These are phyloP conservation scores for Cirrhinus mrigala DNA, from an alignment of 2,797 vertebrate species.

Conservation along the genomic window DNA sequence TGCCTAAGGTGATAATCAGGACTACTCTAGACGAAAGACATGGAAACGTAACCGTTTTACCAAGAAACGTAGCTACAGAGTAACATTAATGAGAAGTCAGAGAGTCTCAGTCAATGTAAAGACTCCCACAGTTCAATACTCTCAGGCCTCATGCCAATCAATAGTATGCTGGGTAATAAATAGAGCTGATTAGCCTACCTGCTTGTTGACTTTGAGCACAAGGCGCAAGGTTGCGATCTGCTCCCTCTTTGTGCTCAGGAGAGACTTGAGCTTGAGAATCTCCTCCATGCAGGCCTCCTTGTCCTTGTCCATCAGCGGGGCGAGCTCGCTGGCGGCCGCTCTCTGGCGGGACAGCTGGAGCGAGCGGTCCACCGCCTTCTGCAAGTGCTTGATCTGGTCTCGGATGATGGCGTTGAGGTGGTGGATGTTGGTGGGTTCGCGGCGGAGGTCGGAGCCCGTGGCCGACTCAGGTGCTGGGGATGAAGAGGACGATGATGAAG, in stretches of 20 bases:
- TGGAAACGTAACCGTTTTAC: background rate
- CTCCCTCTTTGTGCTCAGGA: constrained; percentile 95
- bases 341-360: constrained; percentile 92
- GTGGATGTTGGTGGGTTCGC: constrained; percentile 96
- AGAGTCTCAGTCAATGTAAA: constrained; percentile 3
- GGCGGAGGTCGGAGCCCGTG: constrained; percentile 87
- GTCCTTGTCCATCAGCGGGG: constrained; percentile 91
- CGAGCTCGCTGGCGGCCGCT: constrained; percentile 89
- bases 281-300: constrained; percentile 96
- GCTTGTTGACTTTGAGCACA: constrained; percentile 97
- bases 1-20: background rate
- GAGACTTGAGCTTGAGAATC: constrained; percentile 93
- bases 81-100: constrained; percentile 10
- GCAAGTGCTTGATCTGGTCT: constrained; percentile 97
- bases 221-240: constrained; percentile 94
- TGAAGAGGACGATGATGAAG: constrained; percentile 82
- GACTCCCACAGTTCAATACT: constrained; percentile 14
- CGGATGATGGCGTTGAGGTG: constrained; percentile 96
- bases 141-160: constrained; percentile 30
- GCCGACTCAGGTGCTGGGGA: constrained; percentile 84
- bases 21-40: background rate
- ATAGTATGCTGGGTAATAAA: constrained; percentile 27
- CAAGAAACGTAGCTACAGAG: background rate
- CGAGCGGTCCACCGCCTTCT: constrained; percentile 92
- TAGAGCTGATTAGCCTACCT: constrained; percentile 77